Evolutionary conservation across 2,797 vertebrate species (phyloP).

Genomic region (Chanos chanos): DNA sequence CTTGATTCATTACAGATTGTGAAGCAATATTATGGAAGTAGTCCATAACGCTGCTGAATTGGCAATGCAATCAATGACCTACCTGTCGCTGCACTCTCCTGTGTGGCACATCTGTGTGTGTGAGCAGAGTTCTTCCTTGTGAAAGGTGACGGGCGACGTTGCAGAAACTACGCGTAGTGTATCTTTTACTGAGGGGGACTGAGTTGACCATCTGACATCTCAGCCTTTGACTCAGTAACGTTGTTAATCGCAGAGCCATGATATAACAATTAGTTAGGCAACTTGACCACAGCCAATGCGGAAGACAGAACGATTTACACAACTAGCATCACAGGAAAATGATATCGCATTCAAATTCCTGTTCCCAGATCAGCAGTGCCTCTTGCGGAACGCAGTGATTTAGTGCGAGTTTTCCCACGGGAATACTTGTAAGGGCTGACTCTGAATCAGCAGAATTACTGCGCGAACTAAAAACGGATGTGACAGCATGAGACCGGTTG

Average conservation of each 20-base stretch:
- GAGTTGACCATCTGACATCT: slow-evolving; percentile 36
- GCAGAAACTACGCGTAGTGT: neutral
- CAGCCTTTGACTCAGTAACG: slow-evolving; percentile 17
- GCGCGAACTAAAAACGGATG: neutral
- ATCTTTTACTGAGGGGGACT: slow-evolving; percentile 10
- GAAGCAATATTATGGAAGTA: neutral
- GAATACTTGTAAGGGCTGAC: neutral
- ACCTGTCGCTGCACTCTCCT: slow-evolving; percentile 48
- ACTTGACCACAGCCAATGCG: slow-evolving; percentile 18
- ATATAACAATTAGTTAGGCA: slow-evolving; percentile 22
- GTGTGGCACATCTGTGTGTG: slow-evolving; percentile 5
- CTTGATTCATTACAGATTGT: neutral
- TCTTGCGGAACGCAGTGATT: neutral
- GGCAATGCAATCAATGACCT: slow-evolving; percentile 45
- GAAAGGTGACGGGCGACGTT: slow-evolving; percentile 14
- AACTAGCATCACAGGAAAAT: slow-evolving; percentile 2
- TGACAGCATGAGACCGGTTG: no score
- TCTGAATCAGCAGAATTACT: neutral
- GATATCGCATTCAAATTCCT: neutral
- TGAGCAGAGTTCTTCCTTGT: slow-evolving; percentile 10
- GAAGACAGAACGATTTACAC: slow-evolving; percentile 35
- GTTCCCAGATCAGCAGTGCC: slow-evolving; percentile 4
- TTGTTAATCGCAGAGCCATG: slow-evolving; percentile 42
- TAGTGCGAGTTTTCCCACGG: neutral
- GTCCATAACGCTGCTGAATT: neutral